Evolutionary conservation across 2,888 invertebrate genomes (phyloP), one percentile per base, ranked within the genome.

Genomic region (Gastrophysa polygoni): DNA sequence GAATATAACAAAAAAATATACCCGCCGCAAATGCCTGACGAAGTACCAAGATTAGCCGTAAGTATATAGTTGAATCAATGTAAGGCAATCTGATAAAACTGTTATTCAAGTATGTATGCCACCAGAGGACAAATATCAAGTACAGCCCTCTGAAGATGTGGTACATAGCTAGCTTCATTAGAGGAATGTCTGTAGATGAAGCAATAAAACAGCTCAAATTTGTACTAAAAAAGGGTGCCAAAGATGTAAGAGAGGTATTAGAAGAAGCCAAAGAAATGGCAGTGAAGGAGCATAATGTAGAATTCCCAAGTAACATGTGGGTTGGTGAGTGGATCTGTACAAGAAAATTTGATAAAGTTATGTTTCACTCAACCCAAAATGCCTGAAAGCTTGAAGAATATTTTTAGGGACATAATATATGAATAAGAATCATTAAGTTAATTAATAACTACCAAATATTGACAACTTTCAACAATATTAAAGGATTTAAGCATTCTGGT

Each of bases 241-340:
- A 80, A 54, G 85, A 86, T 80, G 88, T 89, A 0, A 88, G 88
- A 76, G 89, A 96, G 80, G 87, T 91, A 1, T 85, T 98, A 66
- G 82, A 91, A 63, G 96, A 98, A 85, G 98, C 97, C 3, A 94
- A 93, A 80, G 88, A 92, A 73, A 80, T 93, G 71, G 98, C 97
- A 44, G 90, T 96, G 0, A 87, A 88, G 70, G 83, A 91, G 43
- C 96, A 98, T 75, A 93, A 96, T 85, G 96, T 98, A 7, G 98
- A 98, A 82, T 98, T 89, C 80, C 91, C 88, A 76, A 96, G 93
- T 76, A 97, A 98, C 83, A 84, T 98, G 63, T 98, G 97, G 98
- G 88, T 98, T 83, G 91, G 92, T 93, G 81, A 83, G 88, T 86
- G 44, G 24, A n/a, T 21, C 21, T 24, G 16, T 8, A 21, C 7